Evolutionary conservation across 2,888 invertebrate species (phyloP), one percentile per base, ranked within the genome.

Genomic region (Acleris sparsana): DNA sequence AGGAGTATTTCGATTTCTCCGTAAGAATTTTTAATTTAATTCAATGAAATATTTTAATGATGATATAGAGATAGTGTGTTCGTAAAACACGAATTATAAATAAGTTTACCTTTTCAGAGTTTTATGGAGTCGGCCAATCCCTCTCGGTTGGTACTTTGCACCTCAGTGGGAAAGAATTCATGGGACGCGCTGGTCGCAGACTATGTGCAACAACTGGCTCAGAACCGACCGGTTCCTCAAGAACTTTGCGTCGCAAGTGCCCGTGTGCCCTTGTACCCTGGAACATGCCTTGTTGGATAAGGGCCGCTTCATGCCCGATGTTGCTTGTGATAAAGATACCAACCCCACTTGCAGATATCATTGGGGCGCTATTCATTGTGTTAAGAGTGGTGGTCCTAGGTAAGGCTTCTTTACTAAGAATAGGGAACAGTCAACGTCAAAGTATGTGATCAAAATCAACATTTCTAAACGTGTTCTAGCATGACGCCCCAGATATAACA

Each of bases 61-160:
- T 33, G 11, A 33, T 3, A 33, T 33, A 33, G 11, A 39, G 5
- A 39, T 4, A 39, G 11, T 39, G 39, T 11, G 13, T 39, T 13
- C 39, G 13, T 11, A 13, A 39, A 39, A 4, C 13, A 13, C 39
- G 39, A 13, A 39, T 46, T 46, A 46, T 2, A n/a, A 17, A 46
- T n/a, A 46, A 17, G 1, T 39, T n/a, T 7, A 25, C 13, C 33
- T 61, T 77, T 72, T 48, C 79, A 94, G 94, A 0, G 93, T 96
- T 0, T 92, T 99, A 13, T 99, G 98, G 98, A 97, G 97, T 79
- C 94, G 96, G 66, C 98, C 98, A 0, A 96, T 99, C 71, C 98
- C 99, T 2, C 89, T 99, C 13, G 97, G 94, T 1, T 99, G 98
- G 98, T 99, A 98, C 84, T 98, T 98, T 81, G 94, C 94, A 0